A percentile compares a stretch with the other conserved stretches of the same genome.
phyloP scores from a whole-genome alignment of 2,113 vertebrate genomes.

The rabbit (Oryctolagus cuniculus) region mOryCun1.1 NC_091441.1:98935501-98936000 shows the following conservation, averaged over 20 bases:
- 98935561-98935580: background rate
- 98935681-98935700: background rate
- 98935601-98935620: background rate
- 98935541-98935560: background rate
- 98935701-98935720: too few relatives aligned
- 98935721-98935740: background rate
- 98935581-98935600: background rate
- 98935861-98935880: constrained; percentile 88
- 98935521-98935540: background rate
- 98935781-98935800: constrained; percentile 86
- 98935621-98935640: background rate
- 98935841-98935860: constrained; percentile 88
- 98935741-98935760: constrained; percentile 74
- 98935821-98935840: constrained; percentile 88
- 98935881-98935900: constrained; percentile 90
- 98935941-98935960: constrained; percentile 88
- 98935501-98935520: background rate
- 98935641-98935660: background rate
- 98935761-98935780: constrained; percentile 86
- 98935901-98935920: constrained; percentile 91
- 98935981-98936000: constrained; percentile 98
- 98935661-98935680: background rate
- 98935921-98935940: constrained; percentile 88
- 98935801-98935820: constrained; percentile 86
- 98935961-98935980: constrained; percentile 93